Evolutionary conservation across 2,888 invertebrate genomes (phyloP).

Genomic region (Strigamia crassipes): DNA sequence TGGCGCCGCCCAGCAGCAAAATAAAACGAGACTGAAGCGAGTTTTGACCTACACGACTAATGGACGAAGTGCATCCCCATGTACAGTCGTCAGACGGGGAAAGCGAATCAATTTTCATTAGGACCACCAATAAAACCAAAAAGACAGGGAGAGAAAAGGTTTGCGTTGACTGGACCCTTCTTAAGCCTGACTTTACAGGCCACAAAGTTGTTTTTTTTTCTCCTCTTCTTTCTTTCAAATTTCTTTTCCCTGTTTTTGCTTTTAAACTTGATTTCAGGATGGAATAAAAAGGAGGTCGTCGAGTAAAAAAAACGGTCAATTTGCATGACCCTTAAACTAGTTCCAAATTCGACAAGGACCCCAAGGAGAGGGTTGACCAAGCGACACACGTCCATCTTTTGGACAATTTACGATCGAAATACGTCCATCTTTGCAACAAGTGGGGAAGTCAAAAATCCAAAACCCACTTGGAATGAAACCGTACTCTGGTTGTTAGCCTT

Average conservation of each 20-base stretch:
- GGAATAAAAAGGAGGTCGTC: background rate
- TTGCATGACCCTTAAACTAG: conserved; percentile 26
- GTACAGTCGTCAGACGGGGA: conserved; percentile 45
- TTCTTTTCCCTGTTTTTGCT: conserved; percentile 1
- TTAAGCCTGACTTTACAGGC: conserved; percentile 8
- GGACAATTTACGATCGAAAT: conserved; percentile 1
- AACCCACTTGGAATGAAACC: no score
- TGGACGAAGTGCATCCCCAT: conserved; percentile 47
- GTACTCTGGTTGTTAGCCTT: no score
- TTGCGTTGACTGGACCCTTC: conserved; percentile 4
- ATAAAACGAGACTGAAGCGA: background rate
- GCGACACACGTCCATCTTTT: conserved; percentile 29
- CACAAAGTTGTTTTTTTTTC: conserved; percentile 19
- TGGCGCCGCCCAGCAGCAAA: background rate
- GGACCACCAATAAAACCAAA: conserved; percentile 44
- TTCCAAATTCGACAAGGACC: conserved; percentile 19
- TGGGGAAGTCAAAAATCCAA: background rate
- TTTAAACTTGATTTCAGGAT: background rate
- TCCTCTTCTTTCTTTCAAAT: background rate
- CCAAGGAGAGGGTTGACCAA: background rate
- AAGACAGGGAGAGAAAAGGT: conserved; percentile 9
- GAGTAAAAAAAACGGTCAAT: conserved; percentile 11
- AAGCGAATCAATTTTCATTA: conserved; percentile 48
- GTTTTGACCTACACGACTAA: conserved; percentile 44
- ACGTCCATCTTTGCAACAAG: conserved; percentile 14